Evolutionary conservation across 2,888 invertebrate species (phyloP), one percentile per base, ranked within the genome.

Genomic region (Gastracanthus pulcherrimus): DNA sequence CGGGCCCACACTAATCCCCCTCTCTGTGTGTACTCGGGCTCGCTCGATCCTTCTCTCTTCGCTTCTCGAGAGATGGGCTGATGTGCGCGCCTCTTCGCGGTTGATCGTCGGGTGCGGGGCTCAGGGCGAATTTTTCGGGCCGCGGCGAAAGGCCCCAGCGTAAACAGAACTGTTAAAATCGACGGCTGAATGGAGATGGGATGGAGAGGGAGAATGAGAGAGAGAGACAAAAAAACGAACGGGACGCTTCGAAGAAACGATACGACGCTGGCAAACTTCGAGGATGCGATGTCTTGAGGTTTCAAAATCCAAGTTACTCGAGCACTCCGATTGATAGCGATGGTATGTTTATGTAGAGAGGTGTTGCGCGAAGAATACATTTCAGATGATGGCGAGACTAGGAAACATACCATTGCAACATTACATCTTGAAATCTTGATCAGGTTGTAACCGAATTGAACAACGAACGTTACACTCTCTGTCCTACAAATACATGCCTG

Each of bases 1-100:
- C n/a, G n/a, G n/a, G n/a, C n/a, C n/a, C n/a, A n/a, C n/a, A 84
- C 86, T 62, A 45, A 60, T 69, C 80, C 77, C n/a, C 83, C 67
- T 67, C 72, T 71, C 69, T 31, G n/a, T 5, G 16, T 13, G 13
- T 29, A 60, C 36, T 70, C 31, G 38, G 31, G 36, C 13, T 55
- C 55, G n/a, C 26, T 55, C 45, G n/a, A n/a, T 34, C 16, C 29
- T 31, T 23, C 34, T 60, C 60, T 34, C 34, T 23, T 16, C 3
- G 31, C 16, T 31, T 34, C 62, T 34, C 62, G n/a, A n/a, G n/a
- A 6, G 6, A 45, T 45, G 48, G 5, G n/a, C 19, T n/a, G n/a
- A 9, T 6, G 45, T 48, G 19, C 7, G n/a, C 4, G n/a, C 36
- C 23, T 23, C 64, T 38, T 55, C 23, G 55, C 55, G 23, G 55